Percentiles rank a stretch among this genome's conserved stretches.
Conservation (phyloP, 2,113 vertebrate species). For the Ellobius talpinus region DNA sequence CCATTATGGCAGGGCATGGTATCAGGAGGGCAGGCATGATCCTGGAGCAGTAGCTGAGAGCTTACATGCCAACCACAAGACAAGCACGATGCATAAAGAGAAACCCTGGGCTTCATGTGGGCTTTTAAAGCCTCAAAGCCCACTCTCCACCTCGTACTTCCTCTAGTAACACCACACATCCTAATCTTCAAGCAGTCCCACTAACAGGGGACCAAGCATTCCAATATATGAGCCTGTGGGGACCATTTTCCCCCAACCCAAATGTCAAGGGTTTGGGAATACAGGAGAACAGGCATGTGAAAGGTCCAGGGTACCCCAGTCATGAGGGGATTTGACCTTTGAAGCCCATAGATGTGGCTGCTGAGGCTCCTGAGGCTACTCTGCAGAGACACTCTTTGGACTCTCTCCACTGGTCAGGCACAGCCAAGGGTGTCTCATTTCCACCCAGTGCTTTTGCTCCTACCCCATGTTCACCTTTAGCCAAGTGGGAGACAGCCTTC, state of each 20-base stretch:
- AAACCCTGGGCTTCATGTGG: not conserved
- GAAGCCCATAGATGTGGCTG: fast-evolving
- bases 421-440: not conserved
- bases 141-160: not conserved
- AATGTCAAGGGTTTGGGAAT: not conserved
- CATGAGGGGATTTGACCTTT: not conserved
- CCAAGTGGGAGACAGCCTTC: slow-evolving; percentile 84
- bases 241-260: not conserved
- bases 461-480: slow-evolving; percentile 56
- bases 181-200: not conserved
- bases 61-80: too few relatives aligned
- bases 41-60: too few relatives aligned
- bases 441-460: not conserved
- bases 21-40: not conserved
- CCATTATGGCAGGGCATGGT: too few relatives aligned
- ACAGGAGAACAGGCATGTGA: not conserved
- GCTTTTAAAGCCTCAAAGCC: not conserved
- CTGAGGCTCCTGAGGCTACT: fast-evolving
- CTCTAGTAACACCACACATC: not conserved
- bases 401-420: fast-evolving
- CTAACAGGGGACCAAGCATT: not conserved
- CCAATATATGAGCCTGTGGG: not conserved
- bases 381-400: not conserved
- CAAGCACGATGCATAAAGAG: too few relatives aligned
- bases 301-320: not conserved